phyloP scores from a whole-genome alignment of 2,888 invertebrate genomes.

The Cosmia trapezina region DNA sequence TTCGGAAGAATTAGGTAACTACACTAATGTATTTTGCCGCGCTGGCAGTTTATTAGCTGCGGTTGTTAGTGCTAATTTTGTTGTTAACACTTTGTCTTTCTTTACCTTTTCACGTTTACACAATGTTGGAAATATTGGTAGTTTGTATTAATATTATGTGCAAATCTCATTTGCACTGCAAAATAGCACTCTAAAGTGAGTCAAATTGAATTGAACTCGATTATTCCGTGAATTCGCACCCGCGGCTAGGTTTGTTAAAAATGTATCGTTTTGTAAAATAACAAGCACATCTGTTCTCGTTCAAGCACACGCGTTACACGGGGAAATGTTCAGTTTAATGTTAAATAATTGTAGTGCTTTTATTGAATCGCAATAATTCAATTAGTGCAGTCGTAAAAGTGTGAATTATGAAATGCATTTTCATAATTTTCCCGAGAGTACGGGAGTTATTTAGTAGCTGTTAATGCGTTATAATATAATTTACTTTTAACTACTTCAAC shows the following conservation, averaged over 20 bases:
- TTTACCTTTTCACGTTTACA: not conserved
- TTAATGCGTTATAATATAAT: constrained; percentile 13
- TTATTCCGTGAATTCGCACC: constrained; percentile 66
- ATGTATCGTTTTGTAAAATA: constrained; percentile 74
- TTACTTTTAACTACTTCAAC: constrained; percentile 25
- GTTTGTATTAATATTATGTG: not conserved
- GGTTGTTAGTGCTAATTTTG: constrained; percentile 39
- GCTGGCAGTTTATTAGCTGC: constrained; percentile 45
- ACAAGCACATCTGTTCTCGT: constrained; percentile 70
- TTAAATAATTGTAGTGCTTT: constrained; percentile 70
- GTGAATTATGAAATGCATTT: constrained; percentile 51
- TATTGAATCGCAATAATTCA: constrained; percentile 74
- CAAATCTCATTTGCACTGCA: constrained; percentile 45
- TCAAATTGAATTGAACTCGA: constrained; percentile 65
- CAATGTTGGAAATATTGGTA: not conserved
- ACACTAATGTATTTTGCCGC: constrained; percentile 52
- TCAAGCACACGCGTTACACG: constrained; percentile 65
- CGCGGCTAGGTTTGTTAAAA: constrained; percentile 71
- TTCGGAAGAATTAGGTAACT: constrained; percentile 54
- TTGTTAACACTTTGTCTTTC: constrained; percentile 24
- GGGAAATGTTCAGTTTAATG: constrained; percentile 71
- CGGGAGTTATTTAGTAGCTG: constrained; percentile 17
- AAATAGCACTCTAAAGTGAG: constrained; percentile 49
- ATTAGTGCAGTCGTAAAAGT: constrained; percentile 65
- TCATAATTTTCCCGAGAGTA: constrained; percentile 37